Conservation (phyloP, 2,888 invertebrate species). For the Dilophus febrilis region DNA sequence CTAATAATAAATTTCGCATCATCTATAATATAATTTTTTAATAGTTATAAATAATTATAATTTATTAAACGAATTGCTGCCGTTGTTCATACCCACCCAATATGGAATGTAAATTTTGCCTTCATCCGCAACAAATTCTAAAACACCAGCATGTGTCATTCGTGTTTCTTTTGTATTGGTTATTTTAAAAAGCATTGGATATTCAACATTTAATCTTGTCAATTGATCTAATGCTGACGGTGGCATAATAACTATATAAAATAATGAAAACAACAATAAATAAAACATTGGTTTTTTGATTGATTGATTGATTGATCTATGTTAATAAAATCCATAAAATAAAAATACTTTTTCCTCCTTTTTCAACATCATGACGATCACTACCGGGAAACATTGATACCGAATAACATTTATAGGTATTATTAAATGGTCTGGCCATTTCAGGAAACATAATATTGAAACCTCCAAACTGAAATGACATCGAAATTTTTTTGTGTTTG, state of each 20-base stretch:
- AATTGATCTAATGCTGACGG: constrained; percentile 88
- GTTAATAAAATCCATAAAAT: neutral
- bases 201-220: constrained; percentile 85
- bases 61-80: too few relatives aligned
- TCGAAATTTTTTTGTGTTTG: too few relatives aligned
- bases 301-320: too few relatives aligned
- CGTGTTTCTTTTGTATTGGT: constrained; percentile 72
- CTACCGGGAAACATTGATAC: constrained; percentile 91
- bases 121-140: constrained; percentile 98
- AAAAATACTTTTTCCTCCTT: constrained; percentile 81
- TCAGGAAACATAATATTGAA: constrained; percentile 81
- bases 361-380: constrained; percentile 84
- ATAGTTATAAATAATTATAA: too few relatives aligned
- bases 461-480: constrained; percentile 56
- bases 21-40: constrained; percentile 41
- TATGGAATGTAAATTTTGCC: constrained; percentile 95
- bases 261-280: constrained; percentile 20
- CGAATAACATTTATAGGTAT: constrained; percentile 79
- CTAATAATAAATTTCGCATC: constrained; percentile 85
- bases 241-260: constrained; percentile 89
- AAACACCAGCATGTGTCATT: constrained; percentile 84
- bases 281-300: too few relatives aligned
- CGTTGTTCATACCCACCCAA: too few relatives aligned
- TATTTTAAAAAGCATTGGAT: constrained; percentile 96
- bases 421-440: constrained; percentile 60